Base-by-base conservation (phyloP, 2,888 invertebrate genomes). In the Sphinx pinastri region DNA sequence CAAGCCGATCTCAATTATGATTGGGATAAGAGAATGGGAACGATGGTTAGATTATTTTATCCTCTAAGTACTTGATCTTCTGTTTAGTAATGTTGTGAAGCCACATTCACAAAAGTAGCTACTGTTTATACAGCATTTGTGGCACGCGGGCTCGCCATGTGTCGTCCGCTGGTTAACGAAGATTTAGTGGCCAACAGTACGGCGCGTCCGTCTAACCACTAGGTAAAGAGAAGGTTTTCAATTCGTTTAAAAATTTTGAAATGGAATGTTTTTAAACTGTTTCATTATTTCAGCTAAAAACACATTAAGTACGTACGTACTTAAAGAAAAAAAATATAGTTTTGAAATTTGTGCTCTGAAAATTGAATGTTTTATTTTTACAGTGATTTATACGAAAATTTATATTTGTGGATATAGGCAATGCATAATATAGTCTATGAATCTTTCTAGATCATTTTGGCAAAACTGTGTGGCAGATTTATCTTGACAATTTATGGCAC, bases 101-200 rank as follows among this genome's bases (percentile, higher is more conserved):
- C n/a, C n/a, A n/a, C n/a, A n/a, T 38, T 38, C 38, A 4, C 8
- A 38, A 4, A 7, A 38, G 25, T 25, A 25, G 25, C 25, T 45
- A 38, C 47, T 47, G 60, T 16, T 47, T 13, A 47, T 63, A 49
- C 19, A 63, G 19, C 16, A 19, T 31, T 19, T 16, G 74, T 71
- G n/a, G 74, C 77, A 75, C 75, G 71, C 74, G 75, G 76, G 73
- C 74, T 71, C 76, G 80, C 83, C 84, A 83, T 84, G 78, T 85
- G 85, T 85, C 83, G 83, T 75, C 80, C 77, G 76, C 73, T 79
- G 81, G 81, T 83, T 86, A 89, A 89, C 86, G 86, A 89, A 89
- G 88, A 90, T 89, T 88, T 90, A 90, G 82, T 85, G 83, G 81
- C 81, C 77, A 77, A 81, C 83, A 79, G 59, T 51, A 25, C 77